Percentiles rank a stretch among this genome's conserved stretches.
phyloP scores from a whole-genome alignment of 2,797 vertebrate species.

The Ceryle rudis region DNA sequence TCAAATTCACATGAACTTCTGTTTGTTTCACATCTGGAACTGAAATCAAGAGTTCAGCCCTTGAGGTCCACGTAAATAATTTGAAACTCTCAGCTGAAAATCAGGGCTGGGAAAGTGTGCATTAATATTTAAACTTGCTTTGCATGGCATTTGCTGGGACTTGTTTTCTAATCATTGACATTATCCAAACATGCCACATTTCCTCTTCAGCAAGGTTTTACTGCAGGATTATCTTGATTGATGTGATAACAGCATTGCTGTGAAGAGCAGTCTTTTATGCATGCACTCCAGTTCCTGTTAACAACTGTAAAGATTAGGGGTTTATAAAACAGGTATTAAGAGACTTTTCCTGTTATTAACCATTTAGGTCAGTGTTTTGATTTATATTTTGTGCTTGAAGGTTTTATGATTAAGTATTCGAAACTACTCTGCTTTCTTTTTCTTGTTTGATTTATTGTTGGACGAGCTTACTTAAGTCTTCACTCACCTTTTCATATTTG shows the following conservation, averaged over 20 bases:
- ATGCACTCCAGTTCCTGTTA: conserved; percentile 28
- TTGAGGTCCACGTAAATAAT: neutral
- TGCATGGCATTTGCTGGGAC: conserved; percentile 10
- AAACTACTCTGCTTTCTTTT: neutral
- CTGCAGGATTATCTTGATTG: conserved; percentile 39
- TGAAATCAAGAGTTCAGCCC: conserved; percentile 2
- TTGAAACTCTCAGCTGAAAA: neutral
- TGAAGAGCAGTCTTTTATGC: neutral
- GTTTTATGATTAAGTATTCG: neutral
- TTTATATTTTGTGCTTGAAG: conserved; percentile 11
- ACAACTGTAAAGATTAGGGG: conserved; percentile 55
- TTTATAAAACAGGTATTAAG: conserved; percentile 47
- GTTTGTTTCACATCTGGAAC: neutral
- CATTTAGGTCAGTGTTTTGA: conserved; percentile 31
- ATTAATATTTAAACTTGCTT: conserved; percentile 62
- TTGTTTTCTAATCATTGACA: conserved; percentile 53
- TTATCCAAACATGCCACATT: conserved; percentile 46
- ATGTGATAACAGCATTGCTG: conserved; percentile 30
- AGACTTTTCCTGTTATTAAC: conserved; percentile 55
- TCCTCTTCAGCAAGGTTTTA: conserved; percentile 54
- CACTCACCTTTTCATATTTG: neutral
- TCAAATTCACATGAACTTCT: neutral
- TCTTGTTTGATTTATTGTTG: conserved; percentile 1
- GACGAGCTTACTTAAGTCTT: neutral
- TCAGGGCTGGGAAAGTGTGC: neutral